Base-by-base conservation (phyloP, 2,888 invertebrate genomes). In the Amorpha juglandis region DNA sequence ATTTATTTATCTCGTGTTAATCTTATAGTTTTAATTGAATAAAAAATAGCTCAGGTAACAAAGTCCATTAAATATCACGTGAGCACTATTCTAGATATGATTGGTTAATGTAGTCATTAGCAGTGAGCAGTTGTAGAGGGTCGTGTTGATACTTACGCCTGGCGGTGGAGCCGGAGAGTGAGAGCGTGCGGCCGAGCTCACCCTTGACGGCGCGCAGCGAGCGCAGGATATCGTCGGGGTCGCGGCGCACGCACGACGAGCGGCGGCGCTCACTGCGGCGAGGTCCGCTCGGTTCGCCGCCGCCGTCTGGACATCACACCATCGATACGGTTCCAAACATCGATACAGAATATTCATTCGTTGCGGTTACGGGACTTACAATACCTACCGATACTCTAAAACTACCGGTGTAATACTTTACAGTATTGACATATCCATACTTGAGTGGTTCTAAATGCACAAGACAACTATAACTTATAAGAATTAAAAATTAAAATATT, bases 151-250 rank as follows among this genome's bases (percentile, higher is more conserved):
- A 96, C 96, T 96, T 94, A 96, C 96, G 96, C 94, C 96, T 94
- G 78, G 96, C 95, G 78, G 94, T 94, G 72, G 95, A 95, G 64
- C 95, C 95, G 72, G 96, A 95, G 74, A 97, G 94, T 81, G 97
- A 97, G 95, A 97, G 96, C 65, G 97, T 97, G 68, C 97, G 95
- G 65, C 96, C 97, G 55, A 97, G 94, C 84, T 97, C 97, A 63
- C 97, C 97, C 82, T 96, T 96, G 71, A 97, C 97, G 67, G 96
- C 96, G 81, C 97, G 97, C 75, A 97, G 89, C 38, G 96, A 96
- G 77, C 96, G 96, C 71, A 97, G 88, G 77, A 97, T 97, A 89
- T 97, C 97, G 84, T 97, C 97, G 0, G 97, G 97, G 89, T 97
- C 97, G 76, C 97, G 95, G 52, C 97, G 95, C 53, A 96, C 96